Evolutionary conservation across 2,888 invertebrate species (phyloP), one percentile per base, ranked within the genome.

Genomic region (Cerastoderma edule): DNA sequence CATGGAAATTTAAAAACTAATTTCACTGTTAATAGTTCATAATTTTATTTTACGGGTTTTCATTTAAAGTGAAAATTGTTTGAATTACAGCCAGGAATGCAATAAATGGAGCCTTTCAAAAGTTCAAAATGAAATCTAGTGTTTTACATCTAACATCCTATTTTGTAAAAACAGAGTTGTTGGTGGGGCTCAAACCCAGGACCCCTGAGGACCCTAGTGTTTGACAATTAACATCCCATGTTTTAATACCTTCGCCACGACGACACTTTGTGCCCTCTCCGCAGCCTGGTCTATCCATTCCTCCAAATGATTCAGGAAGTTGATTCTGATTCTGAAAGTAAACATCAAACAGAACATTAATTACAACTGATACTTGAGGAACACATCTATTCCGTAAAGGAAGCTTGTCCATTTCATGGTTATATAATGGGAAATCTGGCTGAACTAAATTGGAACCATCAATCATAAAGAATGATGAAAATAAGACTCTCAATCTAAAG

Each of bases 171-270:
- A 44, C 44, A 44, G 44, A n/a, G n/a, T n/a, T n/a, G n/a, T n/a
- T n/a, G n/a, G n/a, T n/a, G n/a, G n/a, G n/a, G n/a, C n/a, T n/a
- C 16, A 44, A 44, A 13, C 16, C 8, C 10, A 19, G 53, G 22
- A 8, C 19, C 8, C 22, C 8, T 19, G 19, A 53, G 53, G 53
- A 53, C 22, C 13, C n/a, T n/a, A n/a, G n/a, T n/a, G n/a, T n/a
- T n/a, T n/a, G n/a, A 44, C 44, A 44, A 44, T 44, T 10, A 44
- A 44, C 44, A 10, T 13, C 16, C 44, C 16, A n/a, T n/a, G n/a
- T n/a, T n/a, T n/a, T n/a, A n/a, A n/a, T 78, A 91, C 91, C 89
- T 93, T 92, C 50, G 92, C 91, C 32, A 89, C 86, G 0, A 92
- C 91, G 1, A 92, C 91, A n/a, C 92, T 90, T 69, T 88, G 88